Conservation (phyloP, 2,888 invertebrate genomes). For the Diploptera punctata region DNA sequence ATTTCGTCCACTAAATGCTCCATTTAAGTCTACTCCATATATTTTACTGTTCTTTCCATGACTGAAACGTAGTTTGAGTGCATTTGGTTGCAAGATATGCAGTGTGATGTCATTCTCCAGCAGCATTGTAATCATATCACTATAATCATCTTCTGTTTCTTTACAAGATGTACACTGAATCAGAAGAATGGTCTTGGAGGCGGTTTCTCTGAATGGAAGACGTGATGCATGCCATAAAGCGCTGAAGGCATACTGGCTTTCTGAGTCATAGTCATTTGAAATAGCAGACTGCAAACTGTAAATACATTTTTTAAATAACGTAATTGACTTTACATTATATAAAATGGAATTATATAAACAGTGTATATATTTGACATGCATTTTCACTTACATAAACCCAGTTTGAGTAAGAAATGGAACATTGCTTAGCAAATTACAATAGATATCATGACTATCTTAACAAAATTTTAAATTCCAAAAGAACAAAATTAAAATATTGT, state of each 20-base stretch:
- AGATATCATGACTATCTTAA: too few relatives aligned
- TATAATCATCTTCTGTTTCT: conserved; percentile 48
- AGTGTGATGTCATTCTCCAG: conserved; percentile 50
- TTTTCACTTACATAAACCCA: too few relatives aligned
- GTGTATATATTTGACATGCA: too few relatives aligned
- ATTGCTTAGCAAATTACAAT: too few relatives aligned
- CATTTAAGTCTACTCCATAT: conserved; percentile 51
- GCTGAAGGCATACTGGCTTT: conserved; percentile 35
- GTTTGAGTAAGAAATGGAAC: too few relatives aligned
- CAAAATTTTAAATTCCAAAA: too few relatives aligned
- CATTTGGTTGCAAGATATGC: conserved; percentile 50
- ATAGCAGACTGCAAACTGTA: conserved; percentile 31
- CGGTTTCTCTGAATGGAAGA: conserved; percentile 56
- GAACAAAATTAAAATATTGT: too few relatives aligned
- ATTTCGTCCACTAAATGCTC: conserved; percentile 52
- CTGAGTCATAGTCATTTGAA: background rate
- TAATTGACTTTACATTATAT: too few relatives aligned
- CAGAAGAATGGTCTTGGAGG: conserved; percentile 56
- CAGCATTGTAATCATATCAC: conserved; percentile 49
- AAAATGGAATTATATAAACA: too few relatives aligned
- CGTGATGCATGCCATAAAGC: conserved; percentile 50
- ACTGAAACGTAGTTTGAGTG: conserved; percentile 44
- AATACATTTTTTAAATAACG: too few relatives aligned
- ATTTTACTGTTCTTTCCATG: conserved; percentile 42
- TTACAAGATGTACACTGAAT: conserved; percentile 51